Evolutionary conservation across 2,888 invertebrate genomes (phyloP).

Genomic region (Melinaea marsaeus): DNA sequence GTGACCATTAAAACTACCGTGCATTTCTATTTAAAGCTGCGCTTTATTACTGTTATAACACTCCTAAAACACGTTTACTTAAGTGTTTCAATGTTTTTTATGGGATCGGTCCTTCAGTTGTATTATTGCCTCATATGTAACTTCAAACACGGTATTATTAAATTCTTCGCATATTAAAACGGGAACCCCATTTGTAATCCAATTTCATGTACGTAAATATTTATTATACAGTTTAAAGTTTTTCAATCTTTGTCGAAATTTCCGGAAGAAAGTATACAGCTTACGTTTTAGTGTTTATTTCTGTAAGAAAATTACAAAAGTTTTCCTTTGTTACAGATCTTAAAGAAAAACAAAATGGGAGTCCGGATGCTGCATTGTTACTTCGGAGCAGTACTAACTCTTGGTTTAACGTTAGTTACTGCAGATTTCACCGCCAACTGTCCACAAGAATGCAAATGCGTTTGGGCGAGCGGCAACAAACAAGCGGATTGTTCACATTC

Average conservation of each 20-base stretch:
- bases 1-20: slow-evolving; percentile 48
- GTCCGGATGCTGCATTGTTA: slow-evolving; percentile 40
- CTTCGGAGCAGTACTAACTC: slow-evolving; percentile 45
- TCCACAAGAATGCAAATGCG: slow-evolving; percentile 85
- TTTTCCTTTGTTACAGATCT: slow-evolving; percentile 61
- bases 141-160: slow-evolving; percentile 7
- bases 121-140: slow-evolving; percentile 19
- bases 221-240: slow-evolving; percentile 8
- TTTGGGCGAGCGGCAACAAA: slow-evolving; percentile 91
- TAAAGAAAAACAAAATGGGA: slow-evolving; percentile 50
- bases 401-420: slow-evolving; percentile 49
- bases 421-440: slow-evolving; percentile 80
- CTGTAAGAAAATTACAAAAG: slow-evolving; percentile 12
- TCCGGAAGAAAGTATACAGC: not conserved
- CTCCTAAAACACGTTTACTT: slow-evolving; percentile 37
- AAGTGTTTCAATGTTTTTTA: slow-evolving; percentile 36
- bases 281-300: slow-evolving; percentile 11
- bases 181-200: not conserved
- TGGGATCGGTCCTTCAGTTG: slow-evolving; percentile 20
- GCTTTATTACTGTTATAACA: slow-evolving; percentile 42
- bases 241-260: slow-evolving; percentile 1
- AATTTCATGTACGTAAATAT: not conserved
- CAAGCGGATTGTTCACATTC: slow-evolving; percentile 87
- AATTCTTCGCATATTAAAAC: not conserved
- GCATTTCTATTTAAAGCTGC: slow-evolving; percentile 51